Conservation (phyloP, 1,140 invertebrate species). For the Drosophila bipectinata region DNA sequence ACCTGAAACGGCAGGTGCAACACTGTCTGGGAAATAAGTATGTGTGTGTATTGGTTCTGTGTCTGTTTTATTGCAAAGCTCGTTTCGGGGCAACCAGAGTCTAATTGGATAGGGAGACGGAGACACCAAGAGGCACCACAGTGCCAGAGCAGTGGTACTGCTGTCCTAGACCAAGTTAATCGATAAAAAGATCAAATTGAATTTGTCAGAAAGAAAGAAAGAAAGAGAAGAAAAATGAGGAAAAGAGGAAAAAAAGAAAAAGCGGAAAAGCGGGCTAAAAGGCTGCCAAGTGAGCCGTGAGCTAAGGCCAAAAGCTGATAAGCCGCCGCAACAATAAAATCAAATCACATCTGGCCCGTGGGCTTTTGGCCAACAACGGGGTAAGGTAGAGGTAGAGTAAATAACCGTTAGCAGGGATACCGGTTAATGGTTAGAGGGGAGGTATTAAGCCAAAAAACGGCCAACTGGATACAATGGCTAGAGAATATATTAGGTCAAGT, state of each 20-base stretch:
- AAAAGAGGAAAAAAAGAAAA: conserved; percentile 3
- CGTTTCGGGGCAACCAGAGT: conserved; percentile 59
- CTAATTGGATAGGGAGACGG: conserved; percentile 73
- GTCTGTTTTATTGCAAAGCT: conserved; percentile 65
- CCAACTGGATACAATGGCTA: neutral
- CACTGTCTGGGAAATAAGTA: too few species aligned
- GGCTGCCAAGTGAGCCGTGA: conserved; percentile 48
- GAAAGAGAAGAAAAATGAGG: neutral
- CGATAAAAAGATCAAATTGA: conserved; percentile 63
- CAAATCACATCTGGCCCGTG: conserved; percentile 60
- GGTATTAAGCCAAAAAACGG: neutral
- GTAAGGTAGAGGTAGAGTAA: neutral
- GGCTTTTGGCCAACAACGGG: conserved; percentile 15
- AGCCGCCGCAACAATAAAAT: conserved; percentile 78
- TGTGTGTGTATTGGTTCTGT: conserved; percentile 35
- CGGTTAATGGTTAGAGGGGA: neutral
- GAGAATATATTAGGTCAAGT: conserved; percentile 2
- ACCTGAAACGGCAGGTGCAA: too few species aligned
- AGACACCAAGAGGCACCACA: neutral
- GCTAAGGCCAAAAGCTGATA: conserved; percentile 68
- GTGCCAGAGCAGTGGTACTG: neutral
- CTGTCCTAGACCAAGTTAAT: conserved; percentile 59
- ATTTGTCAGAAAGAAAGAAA: conserved; percentile 13
- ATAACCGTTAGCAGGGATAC: neutral
- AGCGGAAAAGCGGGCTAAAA: conserved; percentile 10